phyloP scores from a whole-genome alignment of 2,113 vertebrate genomes.

The Amphilophus citrinellus region DNA sequence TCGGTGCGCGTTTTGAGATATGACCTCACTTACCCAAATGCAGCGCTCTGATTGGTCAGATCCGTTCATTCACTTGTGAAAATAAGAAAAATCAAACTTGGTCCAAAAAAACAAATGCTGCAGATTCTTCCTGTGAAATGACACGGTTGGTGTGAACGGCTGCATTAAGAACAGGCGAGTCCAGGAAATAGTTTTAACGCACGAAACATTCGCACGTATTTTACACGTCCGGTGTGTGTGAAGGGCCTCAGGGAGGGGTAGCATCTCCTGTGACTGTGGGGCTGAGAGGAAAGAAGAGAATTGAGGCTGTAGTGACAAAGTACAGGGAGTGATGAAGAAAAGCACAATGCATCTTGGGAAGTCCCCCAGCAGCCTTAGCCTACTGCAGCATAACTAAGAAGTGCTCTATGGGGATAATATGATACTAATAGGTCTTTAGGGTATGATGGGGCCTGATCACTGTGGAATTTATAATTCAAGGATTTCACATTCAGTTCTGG shows the following conservation, averaged over 20 bases:
- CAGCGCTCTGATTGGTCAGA: no score
- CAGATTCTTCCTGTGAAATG: no score
- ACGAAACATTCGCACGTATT: no score
- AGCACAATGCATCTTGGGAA: not conserved
- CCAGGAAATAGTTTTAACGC: no score
- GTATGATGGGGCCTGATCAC: not conserved
- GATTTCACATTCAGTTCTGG: not conserved
- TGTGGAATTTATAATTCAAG: not conserved
- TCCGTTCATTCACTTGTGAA: no score
- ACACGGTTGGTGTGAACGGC: no score
- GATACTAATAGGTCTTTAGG: not conserved
- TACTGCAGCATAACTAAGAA: not conserved
- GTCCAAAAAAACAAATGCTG: no score
- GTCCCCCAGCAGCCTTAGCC: not conserved
- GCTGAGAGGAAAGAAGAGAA: not conserved
- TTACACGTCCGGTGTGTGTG: no score
- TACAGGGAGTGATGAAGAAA: not conserved
- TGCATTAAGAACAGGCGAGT: no score
- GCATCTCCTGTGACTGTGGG: not conserved
- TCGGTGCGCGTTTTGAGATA: no score
- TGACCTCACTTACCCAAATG: no score
- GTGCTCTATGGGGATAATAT: not conserved
- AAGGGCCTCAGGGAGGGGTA: not conserved
- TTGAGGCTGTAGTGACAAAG: not conserved
- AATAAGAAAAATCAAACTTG: no score